phyloP scores from a whole-genome alignment of 2,888 invertebrate species.

The Drosophila nr. medialis region DNA sequence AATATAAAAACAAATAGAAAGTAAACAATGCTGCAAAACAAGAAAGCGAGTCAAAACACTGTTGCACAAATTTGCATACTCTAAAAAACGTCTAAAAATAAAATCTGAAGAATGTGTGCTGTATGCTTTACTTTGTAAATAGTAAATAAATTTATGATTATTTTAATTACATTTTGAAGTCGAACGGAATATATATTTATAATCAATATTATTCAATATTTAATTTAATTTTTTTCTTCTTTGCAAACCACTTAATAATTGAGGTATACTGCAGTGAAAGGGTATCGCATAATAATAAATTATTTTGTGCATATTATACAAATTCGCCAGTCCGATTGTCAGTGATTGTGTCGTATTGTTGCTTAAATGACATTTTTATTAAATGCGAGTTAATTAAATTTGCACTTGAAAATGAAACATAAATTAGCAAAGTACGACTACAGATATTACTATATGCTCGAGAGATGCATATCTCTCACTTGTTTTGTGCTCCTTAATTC shows the following conservation, averaged over 20 bases:
- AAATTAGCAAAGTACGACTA: conserved; percentile 27
- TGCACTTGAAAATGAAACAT: conserved; percentile 47
- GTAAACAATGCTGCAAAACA: conserved; percentile 1
- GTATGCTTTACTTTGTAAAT: background rate
- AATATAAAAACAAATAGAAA: conserved; percentile 9
- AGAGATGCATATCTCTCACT: conserved; percentile 16
- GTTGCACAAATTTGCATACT: conserved; percentile 6
- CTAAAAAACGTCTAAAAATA: background rate
- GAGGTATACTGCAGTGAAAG: background rate
- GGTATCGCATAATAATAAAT: conserved; percentile 29
- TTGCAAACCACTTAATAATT: background rate
- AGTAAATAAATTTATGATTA: background rate
- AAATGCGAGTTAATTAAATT: conserved; percentile 70
- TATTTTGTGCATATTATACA: conserved; percentile 48
- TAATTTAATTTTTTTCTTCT: background rate
- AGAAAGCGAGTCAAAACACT: conserved; percentile 4
- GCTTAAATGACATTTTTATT: conserved; percentile 60
- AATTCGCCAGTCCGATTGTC: conserved; percentile 35
- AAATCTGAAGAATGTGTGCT: background rate
- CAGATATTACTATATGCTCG: conserved; percentile 15
- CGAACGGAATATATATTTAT: too few relatives aligned
- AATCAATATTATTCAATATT: background rate
- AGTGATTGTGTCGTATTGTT: conserved; percentile 5
- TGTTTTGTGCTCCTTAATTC: background rate
- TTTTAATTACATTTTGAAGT: background rate